phyloP scores from a whole-genome alignment of 2,888 invertebrate genomes.

The Scaptodrosophila latifasciaeformis region DNA sequence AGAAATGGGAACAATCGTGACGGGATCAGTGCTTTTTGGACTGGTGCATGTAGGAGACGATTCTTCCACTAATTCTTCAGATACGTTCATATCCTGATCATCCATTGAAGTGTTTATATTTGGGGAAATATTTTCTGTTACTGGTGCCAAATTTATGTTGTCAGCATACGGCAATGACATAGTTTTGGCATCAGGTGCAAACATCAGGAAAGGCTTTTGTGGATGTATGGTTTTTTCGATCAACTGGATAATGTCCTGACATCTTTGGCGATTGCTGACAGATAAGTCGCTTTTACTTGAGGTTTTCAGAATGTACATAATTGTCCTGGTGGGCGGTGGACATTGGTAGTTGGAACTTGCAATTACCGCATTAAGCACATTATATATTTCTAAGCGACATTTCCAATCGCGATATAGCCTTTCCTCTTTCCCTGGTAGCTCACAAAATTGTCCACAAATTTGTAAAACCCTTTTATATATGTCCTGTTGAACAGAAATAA shows the following conservation, averaged over 20 bases:
- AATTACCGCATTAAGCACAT: slow-evolving; percentile 19
- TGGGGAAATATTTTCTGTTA: background rate
- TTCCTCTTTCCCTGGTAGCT: slow-evolving; percentile 6
- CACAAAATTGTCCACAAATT: slow-evolving; percentile 16
- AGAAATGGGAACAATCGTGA: no score
- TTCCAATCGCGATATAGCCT: slow-evolving; percentile 25
- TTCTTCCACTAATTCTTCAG: no score
- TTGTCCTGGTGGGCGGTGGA: slow-evolving; percentile 16
- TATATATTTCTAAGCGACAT: slow-evolving; percentile 29
- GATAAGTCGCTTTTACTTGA: slow-evolving; percentile 14
- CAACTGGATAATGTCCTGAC: slow-evolving; percentile 17
- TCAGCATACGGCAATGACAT: background rate
- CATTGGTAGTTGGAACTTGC: slow-evolving; percentile 15
- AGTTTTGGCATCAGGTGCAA: background rate
- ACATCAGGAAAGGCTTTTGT: slow-evolving; percentile 26
- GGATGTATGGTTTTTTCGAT: slow-evolving; percentile 25
- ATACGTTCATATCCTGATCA: background rate
- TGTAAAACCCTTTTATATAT: slow-evolving; percentile 19
- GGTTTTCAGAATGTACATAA: slow-evolving; percentile 22
- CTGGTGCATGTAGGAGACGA: no score
- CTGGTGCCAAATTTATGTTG: background rate
- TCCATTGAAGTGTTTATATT: background rate
- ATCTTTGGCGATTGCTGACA: slow-evolving; percentile 12
- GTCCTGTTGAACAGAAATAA: slow-evolving; percentile 11
- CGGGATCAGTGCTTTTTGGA: no score